Conservation (phyloP, 2,797 vertebrate genomes). For the Esox lucius region DNA sequence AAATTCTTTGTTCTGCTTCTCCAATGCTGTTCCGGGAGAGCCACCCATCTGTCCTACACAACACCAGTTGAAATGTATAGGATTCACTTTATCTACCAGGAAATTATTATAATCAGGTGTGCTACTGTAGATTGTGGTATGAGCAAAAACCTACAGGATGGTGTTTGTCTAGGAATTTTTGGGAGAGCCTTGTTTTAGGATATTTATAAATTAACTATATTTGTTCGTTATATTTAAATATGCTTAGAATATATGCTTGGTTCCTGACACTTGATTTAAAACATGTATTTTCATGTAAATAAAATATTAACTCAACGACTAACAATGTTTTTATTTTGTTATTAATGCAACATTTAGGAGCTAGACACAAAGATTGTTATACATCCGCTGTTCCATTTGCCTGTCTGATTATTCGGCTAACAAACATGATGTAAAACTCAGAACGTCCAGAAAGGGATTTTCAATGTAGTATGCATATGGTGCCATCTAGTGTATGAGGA, state of each 20-base stretch:
- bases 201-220: not conserved
- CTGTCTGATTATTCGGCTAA: no score
- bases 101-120: constrained; percentile 21
- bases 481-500: constrained; percentile 27
- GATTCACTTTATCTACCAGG: constrained; percentile 15
- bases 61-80: no score
- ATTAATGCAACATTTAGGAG: not conserved
- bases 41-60: no score
- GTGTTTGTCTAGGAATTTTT: no score
- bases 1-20: not conserved
- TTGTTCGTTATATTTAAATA: not conserved
- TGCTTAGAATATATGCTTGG: constrained; percentile 35
- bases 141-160: no score
- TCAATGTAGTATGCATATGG: not conserved
- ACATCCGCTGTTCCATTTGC: no score
- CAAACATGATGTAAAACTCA: not conserved
- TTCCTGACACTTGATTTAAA: constrained; percentile 50
- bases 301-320: constrained; percentile 51
- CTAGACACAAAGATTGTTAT: not conserved
- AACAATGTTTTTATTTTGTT: not conserved
- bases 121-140: no score
- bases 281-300: constrained; percentile 71
- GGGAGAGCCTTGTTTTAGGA: no score
- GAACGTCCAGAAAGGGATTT: not conserved
- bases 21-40: no score